Base-by-base conservation (phyloP, 2,888 invertebrate genomes). In the Chymomyza caudatula region DNA sequence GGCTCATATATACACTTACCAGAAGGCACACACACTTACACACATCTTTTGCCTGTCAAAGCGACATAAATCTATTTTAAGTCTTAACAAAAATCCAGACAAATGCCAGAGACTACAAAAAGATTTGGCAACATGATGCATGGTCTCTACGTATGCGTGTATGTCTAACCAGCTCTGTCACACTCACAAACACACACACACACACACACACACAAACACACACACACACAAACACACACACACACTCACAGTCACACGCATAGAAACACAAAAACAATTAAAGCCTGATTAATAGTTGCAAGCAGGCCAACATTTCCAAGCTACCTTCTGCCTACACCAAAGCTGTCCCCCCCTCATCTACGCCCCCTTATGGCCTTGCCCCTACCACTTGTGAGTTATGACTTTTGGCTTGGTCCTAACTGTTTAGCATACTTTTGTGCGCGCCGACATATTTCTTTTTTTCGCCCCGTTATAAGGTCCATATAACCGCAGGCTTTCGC, bases 61-160 rank as follows among this genome's bases (percentile, higher is more conserved):
- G 77, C 64, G 55, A 83, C 82, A 82, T 82, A 82, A 82, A 86
- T 83, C 87, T 86, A 86, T 86, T 83, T 85, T 79, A 83, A 83
- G 87, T 73, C 82, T 82, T 84, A 81, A 71, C 87, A 86, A 86
- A 86, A 83, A 83, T 83, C 83, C 87, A 83, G 83, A 83, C 83
- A 83, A 83, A 83, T 83, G 83, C 87, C 85, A 83, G 87, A 86
- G 83, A 83, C 86, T 83, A 83, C 83, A 86, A 82, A 86, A 86
- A 83, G 87, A 86, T 83, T 83, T 86, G 85, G 85, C 83, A 83
- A 77, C 86, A 83, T 83, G 83, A 83, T 83, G 77, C 83, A 83
- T 83, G 82, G 67, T 69, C 71, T 75, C 73, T 75, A 67, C 68
- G 49, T 55, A 29, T 55, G 37, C 56, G 56, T 62, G 62, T 49